A percentile compares a stretch with the other conserved stretches of the same genome.
Evolutionary conservation across 2,113 vertebrate species (phyloP).

Genomic region (Pristiophorus japonicus): DNA sequence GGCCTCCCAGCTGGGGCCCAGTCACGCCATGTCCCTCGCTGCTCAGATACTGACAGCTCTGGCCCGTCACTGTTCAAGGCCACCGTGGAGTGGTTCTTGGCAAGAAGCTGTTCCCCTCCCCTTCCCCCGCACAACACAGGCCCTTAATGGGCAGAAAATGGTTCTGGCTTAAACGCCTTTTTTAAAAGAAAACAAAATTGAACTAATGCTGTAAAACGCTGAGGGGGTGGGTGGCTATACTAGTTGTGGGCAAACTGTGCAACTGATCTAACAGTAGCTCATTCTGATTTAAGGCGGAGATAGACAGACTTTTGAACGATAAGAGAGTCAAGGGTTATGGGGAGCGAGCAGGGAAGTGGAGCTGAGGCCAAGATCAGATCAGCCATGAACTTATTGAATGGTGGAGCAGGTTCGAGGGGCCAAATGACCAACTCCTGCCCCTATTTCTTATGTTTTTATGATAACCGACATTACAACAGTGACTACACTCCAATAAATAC

Average conservation of each 20-base stretch:
- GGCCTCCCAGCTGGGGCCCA: background rate
- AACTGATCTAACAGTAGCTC: background rate
- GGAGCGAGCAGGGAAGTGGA: too few relatives aligned
- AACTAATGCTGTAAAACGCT: background rate
- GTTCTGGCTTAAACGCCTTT: background rate
- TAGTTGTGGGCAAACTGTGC: background rate
- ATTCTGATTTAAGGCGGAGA: too few relatives aligned
- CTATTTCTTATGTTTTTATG: too few relatives aligned
- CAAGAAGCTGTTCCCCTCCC: too few relatives aligned
- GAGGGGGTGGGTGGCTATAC: background rate
- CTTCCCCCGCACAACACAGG: background rate
- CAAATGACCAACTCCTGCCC: too few relatives aligned
- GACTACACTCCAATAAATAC: too few relatives aligned
- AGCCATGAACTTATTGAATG: too few relatives aligned
- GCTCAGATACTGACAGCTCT: background rate
- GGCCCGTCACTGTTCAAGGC: background rate
- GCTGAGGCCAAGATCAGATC: too few relatives aligned
- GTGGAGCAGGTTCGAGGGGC: too few relatives aligned
- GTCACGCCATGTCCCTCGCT: background rate
- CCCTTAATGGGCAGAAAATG: background rate
- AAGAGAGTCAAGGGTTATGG: too few relatives aligned
- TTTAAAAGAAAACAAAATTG: background rate
- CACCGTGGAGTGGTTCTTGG: background rate
- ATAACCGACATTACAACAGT: background rate
- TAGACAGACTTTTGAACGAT: too few relatives aligned